Evolutionary conservation across 2,113 vertebrate genomes (phyloP).

Genomic region (Atractosteus spatula): DNA sequence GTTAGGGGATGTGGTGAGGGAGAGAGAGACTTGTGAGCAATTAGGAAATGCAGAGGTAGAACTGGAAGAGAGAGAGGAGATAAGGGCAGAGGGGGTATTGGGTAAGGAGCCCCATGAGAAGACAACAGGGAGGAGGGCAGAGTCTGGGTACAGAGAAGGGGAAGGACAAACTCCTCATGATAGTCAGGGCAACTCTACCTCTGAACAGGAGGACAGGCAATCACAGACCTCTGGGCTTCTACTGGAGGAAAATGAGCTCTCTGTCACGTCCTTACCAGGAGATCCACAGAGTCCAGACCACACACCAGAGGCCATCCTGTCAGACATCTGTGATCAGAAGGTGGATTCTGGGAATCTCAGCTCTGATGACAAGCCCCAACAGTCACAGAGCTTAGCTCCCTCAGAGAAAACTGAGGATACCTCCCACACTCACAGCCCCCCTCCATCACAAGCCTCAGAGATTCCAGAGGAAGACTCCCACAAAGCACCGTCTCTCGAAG

Average conservation of each 20-base stretch:
- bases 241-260: too few species aligned
- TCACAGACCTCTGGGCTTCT: too few species aligned
- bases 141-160: too few species aligned
- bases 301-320: too few species aligned
- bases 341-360: not conserved
- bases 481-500: slow-evolving; percentile 14
- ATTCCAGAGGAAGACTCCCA: slow-evolving; percentile 1
- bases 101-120: too few species aligned
- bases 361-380: not conserved
- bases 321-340: too few species aligned
- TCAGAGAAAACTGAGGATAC: not conserved
- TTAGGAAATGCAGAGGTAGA: not conserved
- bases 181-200: too few species aligned
- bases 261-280: too few species aligned
- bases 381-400: not conserved
- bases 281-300: too few species aligned
- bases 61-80: not conserved
- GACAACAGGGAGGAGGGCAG: too few species aligned
- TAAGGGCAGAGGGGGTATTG: not conserved
- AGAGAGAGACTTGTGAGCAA: not conserved
- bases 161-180: too few species aligned
- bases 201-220: too few species aligned
- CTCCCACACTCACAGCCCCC: not conserved
- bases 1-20: not conserved
- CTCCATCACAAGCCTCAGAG: not conserved